Evolutionary conservation across 23 tunicate genomes (phyloP).

Genomic region (Diplosoma virens): DNA sequence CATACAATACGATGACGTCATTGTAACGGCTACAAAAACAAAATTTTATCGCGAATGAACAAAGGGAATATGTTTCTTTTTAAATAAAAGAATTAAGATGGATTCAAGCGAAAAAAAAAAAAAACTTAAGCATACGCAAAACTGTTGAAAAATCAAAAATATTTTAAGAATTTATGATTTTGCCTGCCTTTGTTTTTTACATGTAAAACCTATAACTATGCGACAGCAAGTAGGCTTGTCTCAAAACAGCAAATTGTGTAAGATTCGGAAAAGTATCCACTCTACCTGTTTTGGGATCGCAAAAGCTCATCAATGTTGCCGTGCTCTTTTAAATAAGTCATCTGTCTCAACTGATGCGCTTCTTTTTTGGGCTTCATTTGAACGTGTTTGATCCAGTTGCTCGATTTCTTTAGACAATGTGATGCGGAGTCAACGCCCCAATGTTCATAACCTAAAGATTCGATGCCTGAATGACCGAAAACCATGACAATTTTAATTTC

Average conservation of each 20-base stretch:
- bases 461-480: no score
- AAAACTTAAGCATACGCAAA: no score
- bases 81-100: no score
- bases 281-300: slow-evolving; percentile 61
- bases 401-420: slow-evolving; percentile 72
- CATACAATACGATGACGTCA: no score
- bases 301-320: slow-evolving; percentile 66
- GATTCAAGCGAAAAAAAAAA: no score
- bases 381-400: slow-evolving; percentile 63
- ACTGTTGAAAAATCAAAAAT: no score
- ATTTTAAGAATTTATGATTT: not conserved
- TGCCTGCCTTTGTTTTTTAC: not conserved
- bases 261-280: not conserved
- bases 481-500: no score
- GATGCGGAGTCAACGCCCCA: slow-evolving; percentile 78
- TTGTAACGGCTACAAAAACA: no score
- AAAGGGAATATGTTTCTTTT: no score
- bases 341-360: slow-evolving; percentile 53
- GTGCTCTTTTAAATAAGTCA: slow-evolving; percentile 49
- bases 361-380: slow-evolving; percentile 49
- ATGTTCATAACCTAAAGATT: slow-evolving; percentile 74
- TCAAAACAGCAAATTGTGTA: not conserved
- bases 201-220: not conserved
- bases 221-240: no score
- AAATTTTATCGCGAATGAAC: no score